Evolutionary conservation across 2,797 vertebrate species (phyloP), one percentile per base, ranked within the genome.

Genomic region (Discoglossus pictus): DNA sequence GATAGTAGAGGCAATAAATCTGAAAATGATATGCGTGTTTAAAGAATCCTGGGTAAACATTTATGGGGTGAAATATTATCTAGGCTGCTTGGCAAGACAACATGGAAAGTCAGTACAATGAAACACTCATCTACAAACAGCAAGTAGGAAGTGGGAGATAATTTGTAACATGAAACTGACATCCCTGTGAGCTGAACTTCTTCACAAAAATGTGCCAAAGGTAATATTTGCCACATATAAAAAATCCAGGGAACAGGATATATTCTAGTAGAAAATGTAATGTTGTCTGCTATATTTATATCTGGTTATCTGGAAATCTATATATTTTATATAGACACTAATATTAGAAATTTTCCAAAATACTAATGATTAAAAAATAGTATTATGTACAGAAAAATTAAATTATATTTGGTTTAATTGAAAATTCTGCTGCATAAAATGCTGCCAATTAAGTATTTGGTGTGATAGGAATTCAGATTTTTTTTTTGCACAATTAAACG

Each of bases 21-120:
- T 48, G 12, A 27, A 52, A 36, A 52, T 55, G 35, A 42, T 52
- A 55, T 9, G 21, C 24, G 25, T 36, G 11, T 12, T 42, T 31
- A 63, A 48, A 35, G 48, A 40, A 35, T 50, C 34, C 35, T n/a
- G 4, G 16, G 50, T 56, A 70, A 70, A 70, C 63, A 63, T 63
- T 70, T 63, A 63, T 39, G 39, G 7, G 15, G 43, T 20, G 35
- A 63, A 56, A 47, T 62, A 39, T 63, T 70, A 42, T 42, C 67
- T 52, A 42, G 67, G 24, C 60, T 55, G 24, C 47, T 42, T 55
- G 35, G 60, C 43, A 34, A 51, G 25, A n/a, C 18, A 12, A 18
- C 35, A 56, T 51, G 67, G 60, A 63, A 70, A 70, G 38, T 50
- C 42, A 39, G 61, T 34, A 34, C 5, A 48, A 43, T 27, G 50